Evolutionary conservation across 2,888 invertebrate species (phyloP).

Genomic region (Philhelius pedissequus): DNA sequence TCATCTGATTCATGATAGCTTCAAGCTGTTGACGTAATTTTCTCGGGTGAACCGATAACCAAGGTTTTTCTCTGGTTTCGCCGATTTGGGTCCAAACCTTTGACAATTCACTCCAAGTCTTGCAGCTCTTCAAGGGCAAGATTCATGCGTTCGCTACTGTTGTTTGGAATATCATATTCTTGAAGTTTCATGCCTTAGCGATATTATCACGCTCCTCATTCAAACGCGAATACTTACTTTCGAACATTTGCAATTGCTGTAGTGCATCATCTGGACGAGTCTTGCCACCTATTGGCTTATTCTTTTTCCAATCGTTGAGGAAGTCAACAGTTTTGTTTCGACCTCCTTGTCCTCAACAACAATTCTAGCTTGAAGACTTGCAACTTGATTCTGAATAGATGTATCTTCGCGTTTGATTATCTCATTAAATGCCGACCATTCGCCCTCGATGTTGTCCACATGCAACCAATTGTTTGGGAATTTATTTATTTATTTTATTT

Average conservation of each 20-base stretch:
- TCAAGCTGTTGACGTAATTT: constrained; percentile 98
- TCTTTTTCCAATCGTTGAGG: constrained; percentile 97
- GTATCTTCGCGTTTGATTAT: constrained; percentile 99
- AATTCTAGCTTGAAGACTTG: constrained; percentile 98
- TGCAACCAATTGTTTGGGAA: constrained; percentile 98
- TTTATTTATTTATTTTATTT: no score
- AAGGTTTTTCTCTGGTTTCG: constrained; percentile 97
- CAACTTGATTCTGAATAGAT: constrained; percentile 96
- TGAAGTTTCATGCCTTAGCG: constrained; percentile 97
- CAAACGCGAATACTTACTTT: constrained; percentile 94
- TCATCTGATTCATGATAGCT: constrained; percentile 94
- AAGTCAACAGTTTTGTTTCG: constrained; percentile 96
- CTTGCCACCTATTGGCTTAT: constrained; percentile 97
- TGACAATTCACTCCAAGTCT: constrained; percentile 96
- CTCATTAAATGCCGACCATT: constrained; percentile 99
- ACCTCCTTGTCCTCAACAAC: constrained; percentile 99
- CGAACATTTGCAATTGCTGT: constrained; percentile 93
- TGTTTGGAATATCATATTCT: constrained; percentile 84
- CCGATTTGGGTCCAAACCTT: constrained; percentile 99
- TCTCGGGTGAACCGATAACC: constrained; percentile 98
- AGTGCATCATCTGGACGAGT: constrained; percentile 96
- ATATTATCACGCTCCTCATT: constrained; percentile 99
- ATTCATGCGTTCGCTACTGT: constrained; percentile 87
- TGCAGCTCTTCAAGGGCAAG: constrained; percentile 98
- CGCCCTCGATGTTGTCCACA: constrained; percentile 99